These are phyloP conservation scores for Halcyon leucocephala DNA, from an alignment of 2,797 vertebrate species.

Conservation along the genomic window DNA sequence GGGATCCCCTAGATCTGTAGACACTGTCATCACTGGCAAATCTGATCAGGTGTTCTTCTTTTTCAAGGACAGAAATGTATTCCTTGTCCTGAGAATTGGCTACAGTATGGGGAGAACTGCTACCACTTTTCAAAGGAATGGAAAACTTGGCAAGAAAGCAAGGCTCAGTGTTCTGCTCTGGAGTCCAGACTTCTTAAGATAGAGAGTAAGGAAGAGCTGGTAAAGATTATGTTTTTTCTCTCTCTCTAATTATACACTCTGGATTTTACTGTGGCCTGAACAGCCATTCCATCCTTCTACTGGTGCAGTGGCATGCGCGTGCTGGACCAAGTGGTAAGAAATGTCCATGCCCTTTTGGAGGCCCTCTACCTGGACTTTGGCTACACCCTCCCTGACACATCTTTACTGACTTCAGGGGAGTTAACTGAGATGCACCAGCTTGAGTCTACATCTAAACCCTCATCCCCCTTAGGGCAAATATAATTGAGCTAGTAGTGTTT, in stretches of 20 bases:
- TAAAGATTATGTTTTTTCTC: slow-evolving; percentile 25
- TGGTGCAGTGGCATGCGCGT: neutral
- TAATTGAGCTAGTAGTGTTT: neutral
- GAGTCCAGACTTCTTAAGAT: slow-evolving; percentile 65
- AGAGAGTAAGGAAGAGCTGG: slow-evolving; percentile 59
- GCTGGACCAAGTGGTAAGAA: neutral
- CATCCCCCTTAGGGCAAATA: neutral
- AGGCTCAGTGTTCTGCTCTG: slow-evolving; percentile 39
- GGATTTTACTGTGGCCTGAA: neutral
- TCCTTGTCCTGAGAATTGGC: slow-evolving; percentile 72
- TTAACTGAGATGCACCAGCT: neutral
- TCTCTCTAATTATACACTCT: neutral
- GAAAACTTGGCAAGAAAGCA: slow-evolving; percentile 63
- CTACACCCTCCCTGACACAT: neutral
- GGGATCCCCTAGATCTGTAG: neutral
- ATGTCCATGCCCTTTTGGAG: neutral
- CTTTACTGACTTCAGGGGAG: neutral
- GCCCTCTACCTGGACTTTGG: neutral
- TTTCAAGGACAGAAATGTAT: slow-evolving; percentile 3
- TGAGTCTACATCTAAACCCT: neutral
- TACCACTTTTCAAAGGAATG: slow-evolving; percentile 49
- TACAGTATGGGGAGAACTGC: slow-evolving; percentile 64
- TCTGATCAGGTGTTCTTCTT: neutral
- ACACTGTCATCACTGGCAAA: neutral
- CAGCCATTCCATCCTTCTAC: neutral